Evolutionary conservation across 2,113 vertebrate species (phyloP).

Genomic region (Helogale parvula): DNA sequence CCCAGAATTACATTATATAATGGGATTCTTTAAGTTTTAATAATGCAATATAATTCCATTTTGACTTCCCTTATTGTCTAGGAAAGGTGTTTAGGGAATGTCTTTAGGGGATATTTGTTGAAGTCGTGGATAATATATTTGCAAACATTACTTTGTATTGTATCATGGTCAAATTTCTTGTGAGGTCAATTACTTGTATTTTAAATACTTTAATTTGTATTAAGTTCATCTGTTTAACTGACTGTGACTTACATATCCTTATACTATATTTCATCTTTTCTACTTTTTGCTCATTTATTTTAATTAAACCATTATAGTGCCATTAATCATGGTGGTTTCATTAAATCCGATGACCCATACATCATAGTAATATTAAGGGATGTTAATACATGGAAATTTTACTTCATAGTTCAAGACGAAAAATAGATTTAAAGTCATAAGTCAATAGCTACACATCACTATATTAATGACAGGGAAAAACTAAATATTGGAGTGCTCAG

Average conservation of each 20-base stretch:
- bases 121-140: neutral
- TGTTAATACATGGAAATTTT: neutral
- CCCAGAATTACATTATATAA: neutral
- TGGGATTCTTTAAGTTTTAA: neutral
- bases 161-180: neutral
- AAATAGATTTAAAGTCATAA: conserved; percentile 21
- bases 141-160: neutral
- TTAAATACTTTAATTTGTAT: neutral
- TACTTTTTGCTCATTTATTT: conserved; percentile 44
- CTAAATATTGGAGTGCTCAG: neutral
- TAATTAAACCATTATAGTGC: conserved; percentile 28
- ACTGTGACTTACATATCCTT: neutral
- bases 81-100: neutral
- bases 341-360: neutral
- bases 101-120: neutral
- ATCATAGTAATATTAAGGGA: neutral
- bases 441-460: neutral
- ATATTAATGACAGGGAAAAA: neutral
- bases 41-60: neutral
- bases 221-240: conserved; percentile 21
- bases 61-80: neutral
- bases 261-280: conserved; percentile 47
- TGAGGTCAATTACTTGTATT: neutral
- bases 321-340: conserved; percentile 35
- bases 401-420: neutral